Base-by-base conservation (phyloP, 2,113 vertebrate species). In the Callorhinus ursinus region DNA sequence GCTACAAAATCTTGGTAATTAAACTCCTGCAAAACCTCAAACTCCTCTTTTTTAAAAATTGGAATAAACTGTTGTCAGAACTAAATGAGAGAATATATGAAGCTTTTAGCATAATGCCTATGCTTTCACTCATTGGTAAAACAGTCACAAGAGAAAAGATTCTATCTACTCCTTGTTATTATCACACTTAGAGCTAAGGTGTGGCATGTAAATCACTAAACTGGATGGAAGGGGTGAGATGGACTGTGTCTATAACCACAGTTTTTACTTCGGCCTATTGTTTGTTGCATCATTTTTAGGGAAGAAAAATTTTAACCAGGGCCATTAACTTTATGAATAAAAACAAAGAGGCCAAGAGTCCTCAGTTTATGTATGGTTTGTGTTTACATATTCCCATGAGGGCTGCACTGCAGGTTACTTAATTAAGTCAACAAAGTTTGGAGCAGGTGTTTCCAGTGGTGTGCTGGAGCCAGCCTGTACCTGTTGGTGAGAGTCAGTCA, bases 371-470 rank as follows among this genome's bases (percentile, higher is more conserved):
- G 84, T 88, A 14, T 55, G 46, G 63, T 53, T 79, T 74, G 33
- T 51, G 33, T 96, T 93, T 93, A 94, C n/a, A 39, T 72, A 88
- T 72, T 77, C 74, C 65, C 59, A 36, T 51, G 28, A 93, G 53
- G 26, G 24, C 65, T 57, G 36, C 15, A 21, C 6, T 76, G 39
- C 26, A 71, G 36, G 19, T 33, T 53, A 76, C 13, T 87, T 86
- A 82, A 74, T 95, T 46, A 86, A 93, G 49, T 92, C 51, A 93
- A 79, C 61, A 63, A 94, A 65, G 65, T 46, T 63, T 88, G 83
- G 36, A 26, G 22, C 21, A 94, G 21, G 14, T 82, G 65, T 67
- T 85, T 76, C 15, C 15, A 46, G 18, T 19, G 39, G n/a, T n/a
- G 39, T 81, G 71, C 79, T 83, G 5, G 77, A 82, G 21, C 9